These are phyloP conservation scores for Macrotis lagotis DNA, from an alignment of 2,113 vertebrate genomes.

Conservation along the genomic window DNA sequence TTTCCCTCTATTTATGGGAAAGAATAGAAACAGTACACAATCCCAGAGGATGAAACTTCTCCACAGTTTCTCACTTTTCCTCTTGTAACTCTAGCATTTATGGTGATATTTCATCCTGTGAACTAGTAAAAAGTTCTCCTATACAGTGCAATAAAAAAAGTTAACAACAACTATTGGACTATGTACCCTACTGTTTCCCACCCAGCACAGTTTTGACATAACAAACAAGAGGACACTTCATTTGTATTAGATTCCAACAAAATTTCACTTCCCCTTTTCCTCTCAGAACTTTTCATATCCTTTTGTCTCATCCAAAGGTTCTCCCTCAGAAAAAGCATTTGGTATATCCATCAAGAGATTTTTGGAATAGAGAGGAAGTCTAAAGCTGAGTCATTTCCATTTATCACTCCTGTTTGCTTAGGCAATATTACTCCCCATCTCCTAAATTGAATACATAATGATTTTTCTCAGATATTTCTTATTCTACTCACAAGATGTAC, in stretches of 20 bases:
- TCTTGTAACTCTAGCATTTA: slow-evolving; percentile 2
- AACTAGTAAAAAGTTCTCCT: slow-evolving; percentile 32
- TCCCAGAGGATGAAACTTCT: background rate
- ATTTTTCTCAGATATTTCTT: slow-evolving; percentile 32
- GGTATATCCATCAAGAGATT: slow-evolving; percentile 20
- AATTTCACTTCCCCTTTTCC: slow-evolving; percentile 41
- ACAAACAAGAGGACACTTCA: slow-evolving; percentile 42
- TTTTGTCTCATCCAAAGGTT: slow-evolving; percentile 53
- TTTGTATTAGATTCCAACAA: slow-evolving; percentile 58
- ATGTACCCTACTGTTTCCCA: slow-evolving; percentile 26
- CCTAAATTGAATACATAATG: background rate
- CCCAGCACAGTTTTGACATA: slow-evolving; percentile 46
- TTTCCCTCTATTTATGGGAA: background rate
- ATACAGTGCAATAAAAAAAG: slow-evolving; percentile 55
- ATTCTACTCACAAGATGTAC: background rate
- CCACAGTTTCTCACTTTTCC: background rate
- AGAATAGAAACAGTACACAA: background rate
- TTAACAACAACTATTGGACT: slow-evolving; percentile 12
- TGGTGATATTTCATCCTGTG: slow-evolving; percentile 50
- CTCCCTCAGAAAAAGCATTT: slow-evolving; percentile 35
- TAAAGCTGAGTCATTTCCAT: slow-evolving; percentile 5
- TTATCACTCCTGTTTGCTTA: background rate
- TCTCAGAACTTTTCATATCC: slow-evolving; percentile 44
- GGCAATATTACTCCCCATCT: background rate
- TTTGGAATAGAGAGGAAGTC: slow-evolving; percentile 42